Evolutionary conservation across 1,140 invertebrate species (phyloP), one percentile per base, ranked within the genome.

Genomic region (Maniola jurtina): DNA sequence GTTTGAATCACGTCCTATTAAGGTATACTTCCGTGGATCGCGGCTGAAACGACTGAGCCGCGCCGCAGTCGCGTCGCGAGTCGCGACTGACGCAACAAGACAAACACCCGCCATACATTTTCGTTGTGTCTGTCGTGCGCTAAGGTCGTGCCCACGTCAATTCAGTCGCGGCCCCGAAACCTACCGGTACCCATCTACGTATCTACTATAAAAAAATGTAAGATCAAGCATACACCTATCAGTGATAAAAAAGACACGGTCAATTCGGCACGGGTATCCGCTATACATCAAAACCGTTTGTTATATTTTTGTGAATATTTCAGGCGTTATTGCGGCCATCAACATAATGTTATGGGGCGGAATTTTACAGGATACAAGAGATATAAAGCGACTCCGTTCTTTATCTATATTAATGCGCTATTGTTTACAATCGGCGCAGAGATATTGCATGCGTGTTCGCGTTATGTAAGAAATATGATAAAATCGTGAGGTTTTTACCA

Each of bases 291-390:
- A 70, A 55, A 54, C 66, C 75, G 77, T 84, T 81, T 88, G 87
- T 88, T 83, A 84, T 81, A 85, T 87, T 86, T 90, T 86, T 84
- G 84, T 88, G 88, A 88, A 90, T 90, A 88, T 90, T 90, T 84
- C 84, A 88, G 79, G 61, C 78, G 81, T 88, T 90, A 88, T 88
- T 86, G 83, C 88, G 72, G 70, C 80, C 77, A 88, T 90, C 85
- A 90, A 86, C 85, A 90, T 90, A 88, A 90, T 90, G 86, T 86
- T 90, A 88, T 88, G 84, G 86, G 86, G 83, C 34, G 77, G 82
- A 86, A 84, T 88, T 90, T 88, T 90, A 83, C 80, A 88, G 88
- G 84, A 90, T 86, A 86, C 81, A 82, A 86, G 77, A 88, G 82
- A 88, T 84, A 86, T 87, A 87, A 80, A 75, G 77, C 76, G 50